A percentile compares a stretch with the other conserved stretches of the same genome.
Evolutionary conservation across 2,797 vertebrate genomes (phyloP).

Genomic region (Apogon talboti): DNA sequence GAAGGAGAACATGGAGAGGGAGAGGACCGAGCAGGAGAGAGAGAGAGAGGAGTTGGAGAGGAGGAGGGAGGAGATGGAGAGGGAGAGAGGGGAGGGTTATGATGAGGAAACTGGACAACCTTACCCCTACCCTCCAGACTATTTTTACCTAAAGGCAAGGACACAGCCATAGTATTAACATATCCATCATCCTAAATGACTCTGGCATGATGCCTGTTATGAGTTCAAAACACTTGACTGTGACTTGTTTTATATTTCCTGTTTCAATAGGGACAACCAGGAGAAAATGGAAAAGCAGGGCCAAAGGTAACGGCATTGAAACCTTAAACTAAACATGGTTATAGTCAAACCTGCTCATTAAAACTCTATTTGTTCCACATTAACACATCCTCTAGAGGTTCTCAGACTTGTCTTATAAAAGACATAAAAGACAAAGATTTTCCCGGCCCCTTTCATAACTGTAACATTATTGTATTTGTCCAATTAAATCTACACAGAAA

Average conservation of each 20-base stretch:
- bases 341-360: no score
- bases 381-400: no score
- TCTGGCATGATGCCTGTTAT: background rate
- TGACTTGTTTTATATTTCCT: constrained; percentile 28
- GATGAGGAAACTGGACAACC: constrained; percentile 64
- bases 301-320: constrained; percentile 78
- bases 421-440: no score
- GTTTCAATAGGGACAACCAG: constrained; percentile 82
- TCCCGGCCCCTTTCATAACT: no score
- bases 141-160: constrained; percentile 80
- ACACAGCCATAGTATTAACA: background rate
- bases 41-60: constrained; percentile 46
- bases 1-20: constrained; percentile 41
- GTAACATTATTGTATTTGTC: no score
- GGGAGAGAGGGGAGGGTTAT: constrained; percentile 44
- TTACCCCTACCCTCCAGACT: constrained; percentile 73
- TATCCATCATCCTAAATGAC: background rate
- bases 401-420: no score
- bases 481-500: no score
- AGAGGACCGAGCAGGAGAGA: constrained; percentile 47
- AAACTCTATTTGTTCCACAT: no score
- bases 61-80: constrained; percentile 50
- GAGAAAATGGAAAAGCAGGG: constrained; percentile 83
- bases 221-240: background rate
- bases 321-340: constrained; percentile 1